These are phyloP conservation scores for Trypoxylus dichotomus DNA, from an alignment of 1,140 invertebrate species.

Conservation along the genomic window DNA sequence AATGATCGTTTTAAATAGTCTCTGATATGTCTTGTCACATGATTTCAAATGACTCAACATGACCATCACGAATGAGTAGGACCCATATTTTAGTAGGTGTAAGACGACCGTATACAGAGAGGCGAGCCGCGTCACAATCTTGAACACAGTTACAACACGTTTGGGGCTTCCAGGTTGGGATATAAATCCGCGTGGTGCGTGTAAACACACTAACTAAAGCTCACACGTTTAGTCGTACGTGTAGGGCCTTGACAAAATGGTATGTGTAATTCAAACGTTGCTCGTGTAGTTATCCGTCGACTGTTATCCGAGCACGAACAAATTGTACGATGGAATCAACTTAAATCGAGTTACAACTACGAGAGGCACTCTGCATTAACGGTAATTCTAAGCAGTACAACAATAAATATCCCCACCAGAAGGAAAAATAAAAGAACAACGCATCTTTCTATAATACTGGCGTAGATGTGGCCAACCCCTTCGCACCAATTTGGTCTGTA, in stretches of 20 bases:
- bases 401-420: background rate
- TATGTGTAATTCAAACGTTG: conserved; percentile 15
- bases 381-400: conserved; percentile 7
- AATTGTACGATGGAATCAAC: conserved; percentile 14
- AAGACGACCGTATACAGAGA: background rate
- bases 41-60: background rate
- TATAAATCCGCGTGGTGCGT: conserved; percentile 6
- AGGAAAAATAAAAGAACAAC: background rate
- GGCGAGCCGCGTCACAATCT: background rate
- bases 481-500: background rate
- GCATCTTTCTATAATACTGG: background rate
- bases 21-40: background rate
- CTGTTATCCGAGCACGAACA: conserved; percentile 1
- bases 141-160: conserved; percentile 10
- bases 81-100: conserved; percentile 8
- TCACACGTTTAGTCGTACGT: background rate
- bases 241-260: background rate
- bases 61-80: background rate
- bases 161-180: background rate
- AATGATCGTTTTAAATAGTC: background rate
- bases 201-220: conserved; percentile 17
- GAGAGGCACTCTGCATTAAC: background rate
- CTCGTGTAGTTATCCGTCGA: background rate
- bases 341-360: conserved; percentile 14
- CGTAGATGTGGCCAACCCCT: background rate